Percentiles rank a stretch among this genome's conserved stretches.
These are phyloP conservation scores for Nycteola revayana DNA, from an alignment of 2,888 invertebrate species.

Conservation along the genomic window DNA sequence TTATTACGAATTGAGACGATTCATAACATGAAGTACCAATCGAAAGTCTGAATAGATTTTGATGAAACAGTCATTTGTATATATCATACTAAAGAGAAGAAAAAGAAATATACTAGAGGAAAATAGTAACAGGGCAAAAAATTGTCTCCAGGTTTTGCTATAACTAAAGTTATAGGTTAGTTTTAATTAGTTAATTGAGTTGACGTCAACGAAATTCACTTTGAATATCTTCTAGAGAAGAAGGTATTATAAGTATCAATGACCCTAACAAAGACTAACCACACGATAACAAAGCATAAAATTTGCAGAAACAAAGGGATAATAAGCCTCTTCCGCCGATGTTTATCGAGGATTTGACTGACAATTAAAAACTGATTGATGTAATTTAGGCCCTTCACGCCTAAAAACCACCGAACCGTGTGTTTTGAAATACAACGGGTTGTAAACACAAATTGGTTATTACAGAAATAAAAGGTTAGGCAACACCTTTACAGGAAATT, in stretches of 20 bases:
- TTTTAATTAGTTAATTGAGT: too few species aligned
- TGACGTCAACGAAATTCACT: too few species aligned
- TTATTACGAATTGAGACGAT: background rate
- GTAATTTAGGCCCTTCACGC: constrained; percentile 44
- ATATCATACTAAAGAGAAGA: too few species aligned
- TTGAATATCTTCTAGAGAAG: too few species aligned
- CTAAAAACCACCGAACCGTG: constrained; percentile 40
- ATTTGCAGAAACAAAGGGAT: constrained; percentile 47
- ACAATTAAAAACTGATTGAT: constrained; percentile 41
- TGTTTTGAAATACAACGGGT: constrained; percentile 44
- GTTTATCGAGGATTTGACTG: constrained; percentile 42
- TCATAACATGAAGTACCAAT: too few species aligned
- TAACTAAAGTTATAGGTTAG: too few species aligned
- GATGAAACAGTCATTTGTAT: too few species aligned
- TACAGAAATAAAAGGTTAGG: constrained; percentile 38
- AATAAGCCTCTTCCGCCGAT: constrained; percentile 49
- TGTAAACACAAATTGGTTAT: constrained; percentile 53
- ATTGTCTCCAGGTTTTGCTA: too few species aligned
- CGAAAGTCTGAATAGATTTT: too few species aligned
- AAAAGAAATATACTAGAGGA: too few species aligned
- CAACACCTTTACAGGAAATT: constrained; percentile 29
- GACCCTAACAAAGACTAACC: background rate
- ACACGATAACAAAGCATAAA: background rate
- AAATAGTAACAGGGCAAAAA: too few species aligned
- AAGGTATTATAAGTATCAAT: too few species aligned